Conservation (phyloP, 2,113 vertebrate species). For the Agapornis roseicollis region DNA sequence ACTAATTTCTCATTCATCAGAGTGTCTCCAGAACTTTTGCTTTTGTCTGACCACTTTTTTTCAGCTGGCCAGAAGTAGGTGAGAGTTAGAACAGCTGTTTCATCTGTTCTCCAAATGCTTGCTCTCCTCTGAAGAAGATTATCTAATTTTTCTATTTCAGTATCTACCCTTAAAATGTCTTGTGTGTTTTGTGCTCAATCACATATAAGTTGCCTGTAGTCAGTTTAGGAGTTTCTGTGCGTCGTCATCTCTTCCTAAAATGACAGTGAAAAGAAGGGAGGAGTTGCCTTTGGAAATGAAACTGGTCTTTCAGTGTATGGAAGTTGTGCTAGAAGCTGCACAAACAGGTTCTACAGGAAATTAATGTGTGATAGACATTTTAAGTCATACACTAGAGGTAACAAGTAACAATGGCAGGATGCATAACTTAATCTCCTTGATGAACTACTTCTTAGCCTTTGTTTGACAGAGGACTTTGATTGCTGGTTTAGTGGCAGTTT, state of each 20-base stretch:
- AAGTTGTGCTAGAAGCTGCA: constrained; percentile 32
- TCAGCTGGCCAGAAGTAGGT: background rate
- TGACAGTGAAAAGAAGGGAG: background rate
- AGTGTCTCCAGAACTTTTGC: background rate
- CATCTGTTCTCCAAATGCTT: background rate
- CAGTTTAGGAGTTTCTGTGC: constrained; percentile 1
- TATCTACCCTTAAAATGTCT: constrained; percentile 10
- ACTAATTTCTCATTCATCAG: background rate
- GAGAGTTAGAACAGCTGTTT: constrained; percentile 2
- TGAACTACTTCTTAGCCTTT: constrained; percentile 46
- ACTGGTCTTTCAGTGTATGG: background rate
- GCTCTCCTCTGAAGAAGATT: background rate
- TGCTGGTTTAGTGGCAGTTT: constrained; percentile 45
- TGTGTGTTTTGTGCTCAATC: background rate
- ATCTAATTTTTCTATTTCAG: background rate
- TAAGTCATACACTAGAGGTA: constrained; percentile 3
- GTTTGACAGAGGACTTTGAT: constrained; percentile 24
- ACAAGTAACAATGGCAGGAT: background rate
- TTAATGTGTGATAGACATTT: background rate
- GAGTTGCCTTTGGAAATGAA: constrained; percentile 1
- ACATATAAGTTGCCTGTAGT: background rate
- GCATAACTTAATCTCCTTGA: constrained; percentile 21
- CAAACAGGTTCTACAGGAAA: background rate
- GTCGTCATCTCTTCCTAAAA: background rate
- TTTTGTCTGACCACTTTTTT: constrained; percentile 4